phyloP scores from a whole-genome alignment of 2,888 invertebrate species.

The Andrena minutula region DNA sequence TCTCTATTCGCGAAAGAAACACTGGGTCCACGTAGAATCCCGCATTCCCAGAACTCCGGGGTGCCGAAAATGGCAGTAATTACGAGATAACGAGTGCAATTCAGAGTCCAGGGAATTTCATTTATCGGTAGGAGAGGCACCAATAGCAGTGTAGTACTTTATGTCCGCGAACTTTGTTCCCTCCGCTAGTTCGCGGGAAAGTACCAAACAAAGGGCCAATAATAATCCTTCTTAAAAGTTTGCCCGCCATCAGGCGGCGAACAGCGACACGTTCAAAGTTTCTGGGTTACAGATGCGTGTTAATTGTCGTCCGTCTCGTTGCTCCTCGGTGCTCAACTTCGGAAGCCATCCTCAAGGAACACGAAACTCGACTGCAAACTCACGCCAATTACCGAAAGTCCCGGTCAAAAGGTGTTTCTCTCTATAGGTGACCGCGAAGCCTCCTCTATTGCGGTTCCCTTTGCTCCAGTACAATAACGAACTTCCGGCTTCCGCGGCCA shows the following conservation, averaged over 20 bases:
- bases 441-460: conserved; percentile 50
- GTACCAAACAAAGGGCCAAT: conserved; percentile 51
- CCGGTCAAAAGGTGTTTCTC: conserved; percentile 61
- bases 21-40: too few relatives aligned
- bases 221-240: conserved; percentile 60
- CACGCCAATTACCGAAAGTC: conserved; percentile 63
- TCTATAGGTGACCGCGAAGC: conserved; percentile 51
- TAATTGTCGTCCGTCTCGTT: conserved; percentile 55
- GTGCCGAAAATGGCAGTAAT: neutral
- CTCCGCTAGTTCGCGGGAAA: neutral
- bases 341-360: conserved; percentile 46
- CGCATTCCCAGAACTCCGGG: neutral
- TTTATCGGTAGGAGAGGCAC: conserved; percentile 3
- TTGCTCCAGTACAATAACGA: conserved; percentile 53
- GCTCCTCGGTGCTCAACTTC: conserved; percentile 42
- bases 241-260: neutral
- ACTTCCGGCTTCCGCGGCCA: conserved; percentile 21
- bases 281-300: conserved; percentile 54
- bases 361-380: conserved; percentile 57
- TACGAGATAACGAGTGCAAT: neutral
- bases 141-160: neutral
- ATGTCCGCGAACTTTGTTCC: conserved; percentile 3
- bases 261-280: conserved; percentile 46
- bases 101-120: conserved; percentile 10
- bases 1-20: too few relatives aligned